Base-by-base conservation (phyloP, 1,140 invertebrate species). In the Xylocopa sonorina region DNA sequence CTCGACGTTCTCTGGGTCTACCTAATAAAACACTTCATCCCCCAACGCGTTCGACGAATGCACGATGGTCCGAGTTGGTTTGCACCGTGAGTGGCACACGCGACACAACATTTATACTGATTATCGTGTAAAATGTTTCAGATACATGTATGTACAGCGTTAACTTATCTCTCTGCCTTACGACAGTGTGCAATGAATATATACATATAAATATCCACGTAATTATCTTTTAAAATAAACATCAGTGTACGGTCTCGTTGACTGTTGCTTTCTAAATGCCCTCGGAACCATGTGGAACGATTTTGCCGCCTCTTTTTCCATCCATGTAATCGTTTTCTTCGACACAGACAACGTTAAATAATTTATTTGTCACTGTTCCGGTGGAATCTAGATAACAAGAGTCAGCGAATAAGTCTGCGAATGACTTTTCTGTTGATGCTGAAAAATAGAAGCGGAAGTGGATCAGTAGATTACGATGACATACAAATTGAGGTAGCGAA, bases 31-130 rank as follows among this genome's bases (percentile, higher is more conserved):
- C 46, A 50, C 4, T 69, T 34, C 46, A 48, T 21, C 16, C 27
- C 12, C 16, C 27, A 43, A 32, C 6, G 27, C 43, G 27, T n/a
- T 64, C 18, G 21, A 34, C 21, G 16, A 60, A 27, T 16, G 14
- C 21, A 55, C 14, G 16, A 38, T 38, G 27, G 9, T 32, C 29
- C 18, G 12, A n/a, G n/a, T 32, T 53, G 24, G 18, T 27, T 5
- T 34, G 60, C 1, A 50, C 24, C 18, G n/a, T n/a, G n/a, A 38
- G n/a, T 53, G 62, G 18, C 48, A 64, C n/a, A n/a, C n/a, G n/a
- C 72, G 41, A 71, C 41, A 64, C 66, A 14, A 75, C 60, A 75
- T 75, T 55, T 75, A 75, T 66, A 66, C n/a, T 46, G n/a, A 75
- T 53, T 55, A 66, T 34, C 14, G 62, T 64, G 38, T 64, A 75